Percentiles rank a stretch among this genome's conserved stretches.
These are phyloP conservation scores for Holotrichia oblita DNA, from an alignment of 1,140 invertebrate species.

Conservation along the genomic window DNA sequence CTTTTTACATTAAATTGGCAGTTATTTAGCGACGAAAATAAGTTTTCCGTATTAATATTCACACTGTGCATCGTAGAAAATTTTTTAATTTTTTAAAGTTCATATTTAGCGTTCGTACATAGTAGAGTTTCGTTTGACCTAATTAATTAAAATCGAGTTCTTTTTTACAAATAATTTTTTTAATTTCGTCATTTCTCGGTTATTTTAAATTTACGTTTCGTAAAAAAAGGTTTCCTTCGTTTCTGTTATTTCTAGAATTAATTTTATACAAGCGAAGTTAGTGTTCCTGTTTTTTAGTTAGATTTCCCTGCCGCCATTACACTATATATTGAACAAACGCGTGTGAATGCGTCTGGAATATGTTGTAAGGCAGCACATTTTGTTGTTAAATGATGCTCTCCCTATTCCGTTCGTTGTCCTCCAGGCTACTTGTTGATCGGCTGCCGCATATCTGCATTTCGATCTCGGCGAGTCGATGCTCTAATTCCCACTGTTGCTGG, in stretches of 20 bases:
- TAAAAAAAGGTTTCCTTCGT: slow-evolving; percentile 30
- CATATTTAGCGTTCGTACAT: background rate
- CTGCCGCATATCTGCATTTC: slow-evolving; percentile 96
- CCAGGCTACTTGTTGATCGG: slow-evolving; percentile 77
- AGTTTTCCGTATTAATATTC: slow-evolving; percentile 25
- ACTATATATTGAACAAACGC: slow-evolving; percentile 57
- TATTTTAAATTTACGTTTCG: slow-evolving; percentile 40
- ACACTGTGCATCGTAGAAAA: slow-evolving; percentile 29
- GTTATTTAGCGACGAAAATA: slow-evolving; percentile 44
- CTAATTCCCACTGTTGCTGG: slow-evolving; percentile 95
- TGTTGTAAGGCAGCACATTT: slow-evolving; percentile 64
- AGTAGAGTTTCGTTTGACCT: background rate
- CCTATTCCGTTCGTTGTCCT: slow-evolving; percentile 78
- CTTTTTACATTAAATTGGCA: slow-evolving; percentile 41
- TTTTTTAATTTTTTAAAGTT: slow-evolving; percentile 14
- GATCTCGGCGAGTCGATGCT: slow-evolving; percentile 93
- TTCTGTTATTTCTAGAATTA: slow-evolving; percentile 30
- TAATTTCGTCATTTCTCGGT: slow-evolving; percentile 5
- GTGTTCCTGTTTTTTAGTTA: slow-evolving; percentile 12
- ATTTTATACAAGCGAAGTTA: slow-evolving; percentile 39
- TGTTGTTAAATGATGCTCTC: slow-evolving; percentile 91
- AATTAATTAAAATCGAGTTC: slow-evolving; percentile 1
- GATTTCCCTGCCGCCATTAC: slow-evolving; percentile 50
- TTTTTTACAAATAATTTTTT: slow-evolving; percentile 24
- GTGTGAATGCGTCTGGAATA: slow-evolving; percentile 50